Base-by-base conservation (phyloP, 2,113 vertebrate species). In the Podocnemis expansa region DNA sequence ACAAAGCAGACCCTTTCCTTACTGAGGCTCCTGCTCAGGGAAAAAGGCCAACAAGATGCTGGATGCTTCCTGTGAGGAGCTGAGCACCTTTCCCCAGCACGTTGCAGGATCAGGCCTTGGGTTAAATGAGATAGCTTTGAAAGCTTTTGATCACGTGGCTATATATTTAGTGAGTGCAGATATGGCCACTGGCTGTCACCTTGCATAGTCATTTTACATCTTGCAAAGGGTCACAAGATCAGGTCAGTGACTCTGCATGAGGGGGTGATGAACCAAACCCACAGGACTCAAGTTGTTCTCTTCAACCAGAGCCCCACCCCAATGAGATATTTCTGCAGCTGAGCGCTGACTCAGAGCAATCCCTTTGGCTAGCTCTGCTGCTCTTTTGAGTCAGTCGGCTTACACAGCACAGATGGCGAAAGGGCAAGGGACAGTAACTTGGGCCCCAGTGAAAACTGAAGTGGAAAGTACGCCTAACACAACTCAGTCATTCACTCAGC, bases 261-360 rank as follows among this genome's bases (percentile, higher is more conserved):
- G 6, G 3, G 29, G 47, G 38, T 10, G 75, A 85, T 89, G 4
- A 76, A 25, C 56, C 56, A 25, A 29, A 27, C 9, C 10, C 56
- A 45, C 82, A 60, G 45, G 38, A 49, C 25, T 81, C 81, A 67
- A 22, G 17, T 8, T 38, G 3, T 4, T 10, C 0, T 41, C 1
- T 88, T 51, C 9, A 86, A 27, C 19, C 11, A 80, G 25, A 1
- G 0, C 3, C 19, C 80, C 17, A 11, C 58, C 52, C 41, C 51
- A 43, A 0, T 0, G 0, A 0, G 1, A 29, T 1, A 80, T 21
- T 5, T 54, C 45, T 82, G 63, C 1, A 5, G 83, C 81, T 86
- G 78, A 89, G 60, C 41, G 12, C 1, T 9, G 1, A 55, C n/a
- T 84, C 24, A 67, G 56, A 93, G 5, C 8, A 54, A 51, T 54